Evolutionary conservation across 2,888 invertebrate genomes (phyloP).

Genomic region (Rhopalosiphum nymphaeae): DNA sequence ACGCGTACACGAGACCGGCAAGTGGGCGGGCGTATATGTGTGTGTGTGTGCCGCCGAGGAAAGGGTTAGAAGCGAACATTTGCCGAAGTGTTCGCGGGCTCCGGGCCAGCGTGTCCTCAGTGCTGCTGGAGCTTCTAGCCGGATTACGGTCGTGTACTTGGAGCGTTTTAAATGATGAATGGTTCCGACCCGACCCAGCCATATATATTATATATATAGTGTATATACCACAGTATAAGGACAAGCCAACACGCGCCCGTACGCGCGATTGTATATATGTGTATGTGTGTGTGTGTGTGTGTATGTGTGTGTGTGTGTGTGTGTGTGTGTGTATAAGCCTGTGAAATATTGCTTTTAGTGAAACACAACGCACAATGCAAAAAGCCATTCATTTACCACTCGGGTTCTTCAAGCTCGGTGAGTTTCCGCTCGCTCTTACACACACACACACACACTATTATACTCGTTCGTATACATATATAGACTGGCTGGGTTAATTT

Average conservation of each 20-base stretch:
- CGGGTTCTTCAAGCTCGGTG: conserved; percentile 46
- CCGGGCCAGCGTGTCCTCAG: conserved; percentile 46
- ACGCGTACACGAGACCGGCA: neutral
- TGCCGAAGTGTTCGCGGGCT: conserved; percentile 35
- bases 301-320: neutral
- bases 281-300: neutral
- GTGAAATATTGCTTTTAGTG: conserved; percentile 63
- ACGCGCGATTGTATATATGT: neutral
- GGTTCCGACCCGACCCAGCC: neutral
- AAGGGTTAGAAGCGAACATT: conserved; percentile 44
- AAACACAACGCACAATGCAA: conserved; percentile 58
- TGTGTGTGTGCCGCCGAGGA: neutral
- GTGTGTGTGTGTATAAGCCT: conserved; percentile 45
- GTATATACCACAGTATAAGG: neutral
- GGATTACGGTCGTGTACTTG: conserved; percentile 58
- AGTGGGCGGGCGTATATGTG: neutral
- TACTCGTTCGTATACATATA: neutral
- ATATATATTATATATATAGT: neutral
- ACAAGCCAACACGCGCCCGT: neutral
- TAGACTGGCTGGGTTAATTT: conserved; percentile 38
- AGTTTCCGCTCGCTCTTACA: conserved; percentile 51
- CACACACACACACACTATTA: neutral
- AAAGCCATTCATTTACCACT: conserved; percentile 61
- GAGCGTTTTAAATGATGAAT: conserved; percentile 65
- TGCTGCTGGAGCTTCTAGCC: neutral